A percentile compares a stretch with the other conserved stretches of the same genome.
Evolutionary conservation across 2,797 vertebrate species (phyloP).

Genomic region (Cygnus olor): DNA sequence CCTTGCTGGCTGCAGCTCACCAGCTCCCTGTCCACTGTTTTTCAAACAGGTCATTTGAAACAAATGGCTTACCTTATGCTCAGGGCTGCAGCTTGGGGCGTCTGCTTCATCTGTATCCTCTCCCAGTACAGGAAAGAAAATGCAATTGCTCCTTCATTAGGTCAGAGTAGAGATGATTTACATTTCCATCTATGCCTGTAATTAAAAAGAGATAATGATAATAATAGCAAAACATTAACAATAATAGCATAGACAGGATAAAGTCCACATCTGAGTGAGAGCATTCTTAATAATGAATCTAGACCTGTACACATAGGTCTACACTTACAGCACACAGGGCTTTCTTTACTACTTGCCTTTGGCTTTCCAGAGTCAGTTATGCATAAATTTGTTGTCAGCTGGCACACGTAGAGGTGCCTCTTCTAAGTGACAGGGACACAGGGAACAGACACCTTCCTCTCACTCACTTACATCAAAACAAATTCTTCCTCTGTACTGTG

Average conservation of each 20-base stretch:
- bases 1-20: neutral
- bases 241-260: neutral
- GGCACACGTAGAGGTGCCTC: neutral
- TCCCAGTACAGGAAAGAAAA: neutral
- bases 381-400: neutral
- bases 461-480: neutral
- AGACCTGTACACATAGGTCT: neutral
- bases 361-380: neutral
- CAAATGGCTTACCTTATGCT: neutral
- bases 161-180: conserved; percentile 14
- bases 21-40: neutral
- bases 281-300: neutral
- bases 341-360: neutral
- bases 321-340: neutral
- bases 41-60: neutral
- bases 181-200: neutral
- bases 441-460: neutral
- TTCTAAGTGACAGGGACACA: neutral
- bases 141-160: neutral
- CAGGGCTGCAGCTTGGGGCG: neutral
- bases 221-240: neutral
- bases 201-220: conserved; percentile 17
- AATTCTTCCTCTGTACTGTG: neutral
- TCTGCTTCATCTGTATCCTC: neutral
- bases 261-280: neutral